Evolutionary conservation across 2,888 invertebrate species (phyloP), one percentile per base, ranked within the genome.

Genomic region (Ochropleura leucogaster): DNA sequence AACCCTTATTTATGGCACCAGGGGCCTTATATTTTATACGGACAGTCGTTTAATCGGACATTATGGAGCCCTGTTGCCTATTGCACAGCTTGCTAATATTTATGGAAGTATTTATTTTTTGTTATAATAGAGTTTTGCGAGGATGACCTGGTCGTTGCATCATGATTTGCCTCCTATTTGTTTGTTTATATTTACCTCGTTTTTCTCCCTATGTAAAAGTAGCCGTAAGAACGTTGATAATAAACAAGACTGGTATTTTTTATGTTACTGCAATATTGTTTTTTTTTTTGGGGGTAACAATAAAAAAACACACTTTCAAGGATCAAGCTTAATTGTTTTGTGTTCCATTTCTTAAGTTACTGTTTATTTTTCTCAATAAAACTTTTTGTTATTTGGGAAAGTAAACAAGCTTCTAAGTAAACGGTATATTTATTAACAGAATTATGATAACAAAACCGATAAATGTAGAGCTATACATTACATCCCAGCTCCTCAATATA

Each of bases 1-100:
- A 72, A 75, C 86, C 85, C 88, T 92, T 91, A 92, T 92, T 91
- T 89, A 90, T 89, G 83, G 83, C 72, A 71, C 74, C 72, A 77
- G 85, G 83, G 82, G 84, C 86, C 89, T 89, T 87, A 87, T 89
- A 87, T 88, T 87, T 88, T 86, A 80, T 75, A 78, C 64, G 80
- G 74, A 79, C 77, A 85, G 79, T 77, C 80, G 63, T 77, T 83
- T 87, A 87, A 87, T 79, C 73, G 74, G 59, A 75, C 71, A 82
- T 83, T 79, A 80, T 82, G 77, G 73, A 65, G 59, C 65, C 44
- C 42, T 46, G 42, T 59, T 66, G 70, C 46, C 53, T 74, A 71
- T 62, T 67, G 68, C 82, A 68, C 70, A 69, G 77, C 77, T 71
- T 59, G 81, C 51, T 68, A 53, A 47, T 77, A 74, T 76, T 79